A percentile compares a stretch with the other conserved stretches of the same genome.
Conservation (phyloP, 2,113 vertebrate genomes). For the Reinhardtius hippoglossoides region DNA sequence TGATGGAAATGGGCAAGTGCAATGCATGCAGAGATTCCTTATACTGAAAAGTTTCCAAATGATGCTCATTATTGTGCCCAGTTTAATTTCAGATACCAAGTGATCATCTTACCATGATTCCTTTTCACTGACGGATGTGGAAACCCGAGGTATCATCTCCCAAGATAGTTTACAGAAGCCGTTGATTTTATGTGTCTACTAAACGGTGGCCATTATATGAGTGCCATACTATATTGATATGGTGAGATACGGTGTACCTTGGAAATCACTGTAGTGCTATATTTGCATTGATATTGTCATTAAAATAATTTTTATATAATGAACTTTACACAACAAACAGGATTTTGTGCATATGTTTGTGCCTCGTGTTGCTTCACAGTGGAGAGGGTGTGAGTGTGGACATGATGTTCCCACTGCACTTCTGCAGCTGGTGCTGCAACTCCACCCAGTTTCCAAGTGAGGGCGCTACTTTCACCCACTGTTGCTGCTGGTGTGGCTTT, state of each 20-base stretch:
- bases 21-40: conserved; percentile 85
- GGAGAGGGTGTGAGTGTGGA: conserved; percentile 31
- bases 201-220: conserved; percentile 86
- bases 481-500: background rate
- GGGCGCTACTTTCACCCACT: conserved; percentile 35
- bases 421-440: conserved; percentile 52
- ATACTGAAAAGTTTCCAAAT: conserved; percentile 68
- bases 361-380: conserved; percentile 19
- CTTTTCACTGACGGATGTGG: conserved; percentile 73
- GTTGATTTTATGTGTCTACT: conserved; percentile 86
- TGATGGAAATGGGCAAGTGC: conserved; percentile 81
- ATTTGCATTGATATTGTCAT: conserved; percentile 89
- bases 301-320: conserved; percentile 88
- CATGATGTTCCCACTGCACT: conserved; percentile 53
- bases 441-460: conserved; percentile 31
- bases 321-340: conserved; percentile 85
- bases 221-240: conserved; percentile 88
- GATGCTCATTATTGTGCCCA: conserved; percentile 75
- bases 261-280: conserved; percentile 89
- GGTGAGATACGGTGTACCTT: conserved; percentile 87
- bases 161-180: conserved; percentile 84
- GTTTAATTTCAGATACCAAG: conserved; percentile 73
- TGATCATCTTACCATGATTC: conserved; percentile 76
- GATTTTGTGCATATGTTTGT: conserved; percentile 43
- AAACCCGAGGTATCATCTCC: conserved; percentile 73